These are phyloP conservation scores for Venturia canescens DNA, from an alignment of 1,140 invertebrate genomes.

Conservation along the genomic window DNA sequence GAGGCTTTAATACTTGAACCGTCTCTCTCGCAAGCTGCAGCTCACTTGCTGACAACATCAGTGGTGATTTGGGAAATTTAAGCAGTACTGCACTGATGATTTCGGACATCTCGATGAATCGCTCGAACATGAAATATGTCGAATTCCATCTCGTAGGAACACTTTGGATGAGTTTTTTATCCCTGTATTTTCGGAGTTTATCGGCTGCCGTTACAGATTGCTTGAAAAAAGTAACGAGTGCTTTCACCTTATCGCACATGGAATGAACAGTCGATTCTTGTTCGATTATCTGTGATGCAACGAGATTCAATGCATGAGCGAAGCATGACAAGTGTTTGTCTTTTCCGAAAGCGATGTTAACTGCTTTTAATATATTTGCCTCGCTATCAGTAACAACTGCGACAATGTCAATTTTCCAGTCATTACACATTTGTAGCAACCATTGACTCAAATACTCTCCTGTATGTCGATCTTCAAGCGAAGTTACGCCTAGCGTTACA, in stretches of 20 bases:
- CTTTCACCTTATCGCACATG: conserved; percentile 44
- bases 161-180: conserved; percentile 39
- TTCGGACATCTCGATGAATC: conserved; percentile 45
- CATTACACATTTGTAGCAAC: conserved; percentile 57
- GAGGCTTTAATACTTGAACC: conserved; percentile 38
- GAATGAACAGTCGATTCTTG: not conserved
- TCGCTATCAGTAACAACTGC: conserved; percentile 53
- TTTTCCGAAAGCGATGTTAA: conserved; percentile 63
- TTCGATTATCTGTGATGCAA: conserved; percentile 40
- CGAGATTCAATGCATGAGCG: conserved; percentile 69
- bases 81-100: conserved; percentile 31
- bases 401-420: conserved; percentile 59
- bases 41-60: conserved; percentile 46
- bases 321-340: conserved; percentile 73
- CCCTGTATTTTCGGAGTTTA: conserved; percentile 29
- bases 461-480: conserved; percentile 59
- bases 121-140: conserved; percentile 47
- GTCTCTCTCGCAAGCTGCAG: conserved; percentile 38
- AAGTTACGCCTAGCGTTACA: conserved; percentile 52
- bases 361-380: conserved; percentile 68
- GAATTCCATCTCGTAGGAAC: conserved; percentile 51
- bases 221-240: conserved; percentile 48
- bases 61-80: conserved; percentile 43
- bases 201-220: conserved; percentile 42
- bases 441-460: conserved; percentile 60